Evolutionary conservation across 2,888 invertebrate species (phyloP), one percentile per base, ranked within the genome.

Genomic region (Melikaiella ostensackeni): DNA sequence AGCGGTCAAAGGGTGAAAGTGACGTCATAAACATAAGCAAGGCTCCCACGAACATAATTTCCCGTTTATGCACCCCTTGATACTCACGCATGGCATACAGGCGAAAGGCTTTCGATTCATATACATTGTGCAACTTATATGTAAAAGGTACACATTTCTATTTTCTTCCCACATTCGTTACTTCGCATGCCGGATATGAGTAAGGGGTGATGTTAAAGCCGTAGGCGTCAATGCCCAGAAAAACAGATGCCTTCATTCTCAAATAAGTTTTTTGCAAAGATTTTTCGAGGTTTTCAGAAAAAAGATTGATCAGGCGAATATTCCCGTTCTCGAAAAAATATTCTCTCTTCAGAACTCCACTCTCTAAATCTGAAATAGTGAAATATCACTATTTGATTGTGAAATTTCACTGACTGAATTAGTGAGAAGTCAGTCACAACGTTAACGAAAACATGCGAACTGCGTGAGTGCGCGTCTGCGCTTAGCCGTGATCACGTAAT

Each of bases 1-100:
- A 19, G 70, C 70, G 70, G 70, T 70, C 70, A 70, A 50, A 70
- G 70, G 70, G 70, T 70, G 70, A 70, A 50, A 70, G 46, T 70
- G 50, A 70, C 70, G 70, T 70, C 70, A 70, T 46, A 46, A 70
- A 50, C 50, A 50, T 46, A 46, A 46, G 5, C 46, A 46, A 46
- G 30, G 42, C 70, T 70, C 70, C 50, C 70, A 70, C 70, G 70
- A 70, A 50, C 70, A 70, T 70, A 70, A 70, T 70, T 70, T 46
- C 70, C 30, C 70, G 50, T 70, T 70, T 70, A 70, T 70, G 70
- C 70, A 70, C 70, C 70, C 70, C 46, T 50, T 50, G 50, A 70
- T 70, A 27, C 70, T 70, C 30, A 70, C 70, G 38, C 64, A 42
- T 33, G 6, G 38, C 64, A 64, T 50, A 70, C 46, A 30, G 33